These are phyloP conservation scores for Balearica regulorum DNA, from an alignment of 2,797 vertebrate genomes.

Conservation along the genomic window DNA sequence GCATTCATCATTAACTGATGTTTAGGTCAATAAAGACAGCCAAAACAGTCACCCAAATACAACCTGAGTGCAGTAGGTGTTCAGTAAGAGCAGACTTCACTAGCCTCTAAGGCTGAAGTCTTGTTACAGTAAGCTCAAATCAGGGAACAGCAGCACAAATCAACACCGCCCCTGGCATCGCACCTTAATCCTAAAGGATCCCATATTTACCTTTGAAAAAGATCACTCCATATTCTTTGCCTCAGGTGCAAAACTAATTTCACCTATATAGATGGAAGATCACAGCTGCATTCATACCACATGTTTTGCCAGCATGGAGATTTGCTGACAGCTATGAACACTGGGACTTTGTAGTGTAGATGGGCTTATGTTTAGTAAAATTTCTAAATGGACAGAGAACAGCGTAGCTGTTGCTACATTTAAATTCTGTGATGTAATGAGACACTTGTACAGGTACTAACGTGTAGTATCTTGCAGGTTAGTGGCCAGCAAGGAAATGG, in stretches of 20 bases:
- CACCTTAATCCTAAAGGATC: background rate
- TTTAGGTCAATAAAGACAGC: background rate
- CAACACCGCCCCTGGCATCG: background rate
- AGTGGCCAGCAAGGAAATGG: background rate
- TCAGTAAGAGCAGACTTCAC: background rate
- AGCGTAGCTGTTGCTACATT: background rate
- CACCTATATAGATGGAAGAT: background rate
- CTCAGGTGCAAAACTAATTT: conserved; percentile 5
- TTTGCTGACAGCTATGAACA: background rate
- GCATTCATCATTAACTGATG: background rate
- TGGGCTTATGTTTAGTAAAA: background rate
- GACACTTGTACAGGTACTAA: background rate
- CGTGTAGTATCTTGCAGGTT: background rate
- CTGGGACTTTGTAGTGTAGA: background rate
- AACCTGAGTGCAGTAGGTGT: accelerated
- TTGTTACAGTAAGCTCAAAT: background rate
- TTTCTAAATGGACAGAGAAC: background rate
- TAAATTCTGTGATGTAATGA: background rate
- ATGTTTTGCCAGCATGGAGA: background rate
- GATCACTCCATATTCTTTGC: background rate
- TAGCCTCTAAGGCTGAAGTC: background rate
- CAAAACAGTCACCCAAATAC: background rate
- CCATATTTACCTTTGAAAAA: background rate
- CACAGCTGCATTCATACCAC: background rate
- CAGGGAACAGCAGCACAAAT: background rate